Evolutionary conservation across 2,888 invertebrate species (phyloP), one percentile per base, ranked within the genome.

Genomic region (Zygaena filipendulae): DNA sequence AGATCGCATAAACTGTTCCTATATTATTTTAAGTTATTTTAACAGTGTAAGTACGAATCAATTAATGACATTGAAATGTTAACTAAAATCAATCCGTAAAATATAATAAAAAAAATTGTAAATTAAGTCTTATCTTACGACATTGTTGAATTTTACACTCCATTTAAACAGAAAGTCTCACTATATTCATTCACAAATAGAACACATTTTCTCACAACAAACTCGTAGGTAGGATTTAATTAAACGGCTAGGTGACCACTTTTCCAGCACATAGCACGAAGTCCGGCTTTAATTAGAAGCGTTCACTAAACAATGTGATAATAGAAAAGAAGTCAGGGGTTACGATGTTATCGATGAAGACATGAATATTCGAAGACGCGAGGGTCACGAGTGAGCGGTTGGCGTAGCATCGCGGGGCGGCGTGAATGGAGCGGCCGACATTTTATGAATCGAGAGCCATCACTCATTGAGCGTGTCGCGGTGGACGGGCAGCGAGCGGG

Each of bases 361-460:
- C 75, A 79, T 75, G 77, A 71, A 77, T 75, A 75, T 77, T 70
- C 70, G 70, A 70, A 74, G 75, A 71, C 69, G 75, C 74, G 71
- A 74, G 75, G 75, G 72, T 77, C 77, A 72, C 74, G 75, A 77
- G 72, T 74, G 77, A 74, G 49, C 74, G 74, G 66, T 59, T 66
- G 62, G 52, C 52, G 67, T 55, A 67, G 67, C 75, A 68, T 58
- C 68, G 68, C 59, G 56, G 59, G 59, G 66, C 67, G 67, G 64
- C 72, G 72, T 74, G 69, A 77, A 75, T 75, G 77, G 77, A 63
- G 50, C 70, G 69, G 63, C 74, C 74, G 77, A 79, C 71, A 74
- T 77, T 77, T 75, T 72, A 77, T 79, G 77, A 79, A 79, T 79
- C 64, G 66, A 68, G 66, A 61, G 63, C 66, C 69, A 61, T 59